Evolutionary conservation across 2,113 vertebrate species (phyloP).

Genomic region (Eurypyga helias): DNA sequence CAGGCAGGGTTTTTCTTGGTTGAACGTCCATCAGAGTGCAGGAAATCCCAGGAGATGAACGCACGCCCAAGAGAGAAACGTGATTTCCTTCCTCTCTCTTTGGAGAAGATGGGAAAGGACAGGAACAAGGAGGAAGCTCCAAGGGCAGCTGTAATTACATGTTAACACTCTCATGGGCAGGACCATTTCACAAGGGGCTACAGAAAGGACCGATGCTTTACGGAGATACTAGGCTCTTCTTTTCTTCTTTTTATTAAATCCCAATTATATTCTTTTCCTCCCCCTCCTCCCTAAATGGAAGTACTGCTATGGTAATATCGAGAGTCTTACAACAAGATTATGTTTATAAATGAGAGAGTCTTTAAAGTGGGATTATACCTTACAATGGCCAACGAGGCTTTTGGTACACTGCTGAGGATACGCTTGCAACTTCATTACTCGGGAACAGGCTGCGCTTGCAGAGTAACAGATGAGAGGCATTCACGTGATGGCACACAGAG

Average conservation of each 20-base stretch:
- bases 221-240: neutral
- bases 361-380: slow-evolving; percentile 31
- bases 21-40: rapidly evolving
- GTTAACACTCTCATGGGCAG: slow-evolving; percentile 5
- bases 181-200: neutral
- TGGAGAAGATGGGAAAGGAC: neutral
- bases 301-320: neutral
- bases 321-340: slow-evolving; percentile 50
- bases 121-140: neutral
- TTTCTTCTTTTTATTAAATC: neutral
- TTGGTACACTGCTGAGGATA: neutral
- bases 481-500: neutral
- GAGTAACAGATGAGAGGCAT: neutral
- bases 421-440: neutral
- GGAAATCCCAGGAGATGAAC: neutral
- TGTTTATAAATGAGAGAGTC: slow-evolving; percentile 22
- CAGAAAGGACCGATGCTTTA: slow-evolving; percentile 47
- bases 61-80: no score
- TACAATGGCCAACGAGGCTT: neutral
- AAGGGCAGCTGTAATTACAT: slow-evolving; percentile 17
- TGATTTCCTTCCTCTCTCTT: neutral
- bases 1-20: neutral
- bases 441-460: neutral
- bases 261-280: slow-evolving; percentile 5
- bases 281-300: neutral